These are phyloP conservation scores for Gobius niger DNA, from an alignment of 2,113 vertebrate species.

Conservation along the genomic window DNA sequence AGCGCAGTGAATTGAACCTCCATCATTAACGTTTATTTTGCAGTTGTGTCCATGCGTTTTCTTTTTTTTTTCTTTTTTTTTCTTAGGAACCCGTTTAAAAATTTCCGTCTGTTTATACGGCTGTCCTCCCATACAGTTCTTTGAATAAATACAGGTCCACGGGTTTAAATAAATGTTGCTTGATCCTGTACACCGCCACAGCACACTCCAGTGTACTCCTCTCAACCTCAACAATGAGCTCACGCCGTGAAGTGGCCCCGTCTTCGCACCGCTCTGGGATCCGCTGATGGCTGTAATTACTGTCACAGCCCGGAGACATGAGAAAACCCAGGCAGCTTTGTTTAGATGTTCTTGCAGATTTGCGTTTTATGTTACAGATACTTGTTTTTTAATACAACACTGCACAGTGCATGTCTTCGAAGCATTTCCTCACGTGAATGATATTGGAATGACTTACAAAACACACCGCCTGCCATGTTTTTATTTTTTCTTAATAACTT, in stretches of 20 bases:
- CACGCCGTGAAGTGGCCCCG: constrained; percentile 84
- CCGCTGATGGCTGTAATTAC: constrained; percentile 98
- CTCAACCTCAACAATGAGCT: constrained; percentile 84
- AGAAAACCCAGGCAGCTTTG: constrained; percentile 88
- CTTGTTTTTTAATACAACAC: no score
- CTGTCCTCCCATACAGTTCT: constrained; percentile 77
- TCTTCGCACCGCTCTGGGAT: constrained; percentile 76
- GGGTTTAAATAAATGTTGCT: constrained; percentile 81
- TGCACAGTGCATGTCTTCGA: no score
- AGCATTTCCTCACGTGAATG: no score
- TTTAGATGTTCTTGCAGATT: constrained; percentile 91
- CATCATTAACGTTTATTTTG: no score
- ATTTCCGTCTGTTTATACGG: constrained; percentile 75
- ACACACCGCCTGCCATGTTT: no score
- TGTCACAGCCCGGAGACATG: constrained; percentile 90
- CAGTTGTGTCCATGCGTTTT: no score
- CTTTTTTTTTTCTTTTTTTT: no score
- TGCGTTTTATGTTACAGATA: constrained; percentile 78
- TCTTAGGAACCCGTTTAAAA: constrained; percentile 18
- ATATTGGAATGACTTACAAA: no score
- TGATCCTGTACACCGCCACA: constrained; percentile 86
- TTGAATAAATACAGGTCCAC: constrained; percentile 73
- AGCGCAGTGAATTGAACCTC: no score
- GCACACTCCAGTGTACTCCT: constrained; percentile 86
- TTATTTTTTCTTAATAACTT: no score